Conservation (phyloP, 2,888 invertebrate genomes). For the Tanaodytes sp. region DNA sequence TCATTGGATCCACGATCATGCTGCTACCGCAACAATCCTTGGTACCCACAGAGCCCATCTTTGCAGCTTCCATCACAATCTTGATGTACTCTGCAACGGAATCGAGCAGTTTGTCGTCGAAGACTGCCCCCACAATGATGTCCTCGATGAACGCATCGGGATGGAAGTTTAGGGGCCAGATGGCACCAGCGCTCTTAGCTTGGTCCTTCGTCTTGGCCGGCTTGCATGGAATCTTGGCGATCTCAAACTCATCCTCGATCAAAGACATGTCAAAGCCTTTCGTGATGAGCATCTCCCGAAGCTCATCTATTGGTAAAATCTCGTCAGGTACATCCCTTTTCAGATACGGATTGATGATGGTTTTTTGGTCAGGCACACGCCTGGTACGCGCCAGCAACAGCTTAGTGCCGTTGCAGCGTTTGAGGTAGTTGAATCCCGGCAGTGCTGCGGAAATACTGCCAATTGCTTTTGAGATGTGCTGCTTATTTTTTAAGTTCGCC, state of each 20-base stretch:
- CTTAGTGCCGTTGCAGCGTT: constrained; percentile 79
- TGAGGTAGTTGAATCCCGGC: constrained; percentile 80
- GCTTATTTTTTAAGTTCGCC: constrained; percentile 77
- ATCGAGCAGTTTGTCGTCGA: constrained; percentile 75
- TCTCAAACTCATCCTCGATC: constrained; percentile 75
- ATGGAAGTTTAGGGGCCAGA: constrained; percentile 91
- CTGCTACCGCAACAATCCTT: constrained; percentile 73
- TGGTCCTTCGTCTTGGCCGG: constrained; percentile 81
- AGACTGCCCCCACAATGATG: constrained; percentile 77
- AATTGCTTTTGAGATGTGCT: constrained; percentile 79
- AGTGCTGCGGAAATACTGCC: constrained; percentile 78
- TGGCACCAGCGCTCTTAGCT: constrained; percentile 76
- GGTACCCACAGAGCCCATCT: constrained; percentile 59
- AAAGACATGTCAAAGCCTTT: constrained; percentile 74
- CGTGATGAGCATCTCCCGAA: constrained; percentile 72
- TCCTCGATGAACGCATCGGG: constrained; percentile 83
- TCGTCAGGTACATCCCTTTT: constrained; percentile 17
- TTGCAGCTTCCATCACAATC: constrained; percentile 76
- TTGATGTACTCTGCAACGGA: constrained; percentile 78
- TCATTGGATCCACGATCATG: constrained; percentile 84
- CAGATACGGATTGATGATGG: constrained; percentile 34
- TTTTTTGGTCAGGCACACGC: constrained; percentile 32
- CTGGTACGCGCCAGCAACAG: constrained; percentile 74
- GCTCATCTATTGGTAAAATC: constrained; percentile 60
- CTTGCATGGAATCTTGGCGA: constrained; percentile 76